Evolutionary conservation across 2,888 invertebrate genomes (phyloP).

Genomic region (Hyles lineata): DNA sequence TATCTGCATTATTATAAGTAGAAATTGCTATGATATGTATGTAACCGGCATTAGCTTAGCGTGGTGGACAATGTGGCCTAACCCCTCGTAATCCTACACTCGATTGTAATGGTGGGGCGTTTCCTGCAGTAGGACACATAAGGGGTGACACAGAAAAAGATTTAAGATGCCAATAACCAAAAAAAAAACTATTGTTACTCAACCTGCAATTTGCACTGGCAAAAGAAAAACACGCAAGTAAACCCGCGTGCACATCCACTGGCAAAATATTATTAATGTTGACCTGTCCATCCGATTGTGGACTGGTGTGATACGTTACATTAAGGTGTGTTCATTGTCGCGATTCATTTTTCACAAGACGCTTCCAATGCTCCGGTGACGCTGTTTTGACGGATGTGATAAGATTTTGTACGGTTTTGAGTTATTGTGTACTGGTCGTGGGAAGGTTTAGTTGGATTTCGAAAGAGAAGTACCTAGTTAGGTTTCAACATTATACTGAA

Average conservation of each 20-base stretch:
- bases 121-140: too few species aligned
- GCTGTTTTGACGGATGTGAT: constrained; percentile 72
- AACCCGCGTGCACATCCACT: background rate
- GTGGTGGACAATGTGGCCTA: too few species aligned
- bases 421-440: constrained; percentile 49
- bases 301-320: constrained; percentile 72
- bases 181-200: too few species aligned
- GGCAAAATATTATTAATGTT: constrained; percentile 79
- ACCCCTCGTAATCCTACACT: too few species aligned
- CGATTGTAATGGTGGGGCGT: too few species aligned
- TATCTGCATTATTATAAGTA: too few species aligned
- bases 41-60: too few species aligned
- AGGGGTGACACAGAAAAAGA: too few species aligned
- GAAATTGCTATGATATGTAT: too few species aligned
- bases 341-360: constrained; percentile 71
- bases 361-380: constrained; percentile 58
- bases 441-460: background rate
- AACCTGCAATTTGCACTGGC: background rate
- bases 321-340: constrained; percentile 73
- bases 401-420: constrained; percentile 61
- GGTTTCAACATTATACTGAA: background rate
- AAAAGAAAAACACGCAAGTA: constrained; percentile 6
- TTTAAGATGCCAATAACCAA: too few species aligned
- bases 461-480: background rate
- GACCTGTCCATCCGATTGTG: constrained; percentile 69